Base-by-base conservation (phyloP, 2,113 vertebrate species). In the Coptodon rendalli region DNA sequence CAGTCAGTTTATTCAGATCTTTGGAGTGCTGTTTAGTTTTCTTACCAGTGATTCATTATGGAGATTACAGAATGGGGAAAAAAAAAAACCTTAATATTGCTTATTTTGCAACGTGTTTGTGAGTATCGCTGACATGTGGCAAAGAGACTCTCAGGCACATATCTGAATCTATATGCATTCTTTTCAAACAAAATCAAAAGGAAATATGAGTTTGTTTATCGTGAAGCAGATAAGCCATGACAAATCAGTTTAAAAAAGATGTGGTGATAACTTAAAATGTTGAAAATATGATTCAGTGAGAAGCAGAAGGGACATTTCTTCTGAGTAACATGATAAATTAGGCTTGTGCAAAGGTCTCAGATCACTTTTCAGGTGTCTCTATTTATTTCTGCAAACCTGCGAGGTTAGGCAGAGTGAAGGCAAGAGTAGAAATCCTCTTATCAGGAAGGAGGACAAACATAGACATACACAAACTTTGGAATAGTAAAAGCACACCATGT, bases 1-100 rank as follows among this genome's bases (percentile, higher is more conserved):
- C 31, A 84, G 78, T 89, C 50, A 80, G 53, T 90, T 89, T 87
- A 85, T 89, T 89, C 86, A 90, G 87, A 80, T 81, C 57, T 86
- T 81, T 34, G 12, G 31, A 86, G 50, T 38, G n/a, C 57, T 57
- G 43, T 82, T 85, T 57, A 50, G 45, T 16, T 83, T 91, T 90
- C 54, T 80, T 84, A 84, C 78, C 80, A 89, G 1, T 88, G 81
- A 88, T 84, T 91, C 52, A 56, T 84, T 71, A 59, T 71, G 43
- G 17, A 90, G 40, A 89, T 90, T 87, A 52, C 22, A 82, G 31
- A 80, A 81, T 16, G 61, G 1, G 22, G 1, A 5, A 59, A 83
- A 53, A 81, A 31, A 2, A 53, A 81, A 31, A 2, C 40, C 16
- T 78, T 81, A 17, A 79, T 78, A 31, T 80, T 78, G 43, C 17